These are phyloP conservation scores for Pseudopleuronectes americanus DNA, from an alignment of 2,797 vertebrate species.

Conservation along the genomic window DNA sequence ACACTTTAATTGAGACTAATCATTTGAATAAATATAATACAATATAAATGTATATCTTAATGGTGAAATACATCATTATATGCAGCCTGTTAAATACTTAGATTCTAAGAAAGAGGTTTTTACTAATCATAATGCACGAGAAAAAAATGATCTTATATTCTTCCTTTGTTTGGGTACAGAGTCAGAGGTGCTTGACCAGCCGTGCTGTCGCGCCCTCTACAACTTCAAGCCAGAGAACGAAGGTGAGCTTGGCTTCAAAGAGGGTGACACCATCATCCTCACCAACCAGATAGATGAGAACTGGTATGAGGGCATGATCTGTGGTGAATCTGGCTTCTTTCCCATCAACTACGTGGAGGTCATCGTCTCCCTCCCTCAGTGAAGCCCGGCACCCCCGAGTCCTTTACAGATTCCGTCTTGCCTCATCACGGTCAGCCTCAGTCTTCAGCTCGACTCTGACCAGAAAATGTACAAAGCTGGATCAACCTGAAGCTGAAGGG, in stretches of 20 bases:
- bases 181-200: slow-evolving; percentile 88
- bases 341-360: slow-evolving; percentile 97
- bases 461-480: slow-evolving; percentile 17
- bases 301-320: slow-evolving; percentile 96
- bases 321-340: slow-evolving; percentile 94
- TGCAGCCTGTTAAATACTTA: no score
- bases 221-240: slow-evolving; percentile 96
- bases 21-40: no score
- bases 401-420: slow-evolving; percentile 30
- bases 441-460: slow-evolving; percentile 24
- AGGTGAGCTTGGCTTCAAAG: slow-evolving; percentile 96
- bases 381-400: slow-evolving; percentile 63
- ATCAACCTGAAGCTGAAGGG: slow-evolving; percentile 4
- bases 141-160: background rate
- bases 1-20: no score
- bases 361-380: slow-evolving; percentile 92
- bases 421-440: slow-evolving; percentile 51
- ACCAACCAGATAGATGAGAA: slow-evolving; percentile 98
- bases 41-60: no score
- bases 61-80: no score
- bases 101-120: no score
- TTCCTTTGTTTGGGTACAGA: slow-evolving; percentile 73
- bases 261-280: slow-evolving; percentile 94
- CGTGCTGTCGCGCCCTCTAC: slow-evolving; percentile 94
- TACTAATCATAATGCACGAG: background rate